These are phyloP conservation scores for Dendrolimus punctatus DNA, from an alignment of 1,140 invertebrate genomes.

Conservation along the genomic window DNA sequence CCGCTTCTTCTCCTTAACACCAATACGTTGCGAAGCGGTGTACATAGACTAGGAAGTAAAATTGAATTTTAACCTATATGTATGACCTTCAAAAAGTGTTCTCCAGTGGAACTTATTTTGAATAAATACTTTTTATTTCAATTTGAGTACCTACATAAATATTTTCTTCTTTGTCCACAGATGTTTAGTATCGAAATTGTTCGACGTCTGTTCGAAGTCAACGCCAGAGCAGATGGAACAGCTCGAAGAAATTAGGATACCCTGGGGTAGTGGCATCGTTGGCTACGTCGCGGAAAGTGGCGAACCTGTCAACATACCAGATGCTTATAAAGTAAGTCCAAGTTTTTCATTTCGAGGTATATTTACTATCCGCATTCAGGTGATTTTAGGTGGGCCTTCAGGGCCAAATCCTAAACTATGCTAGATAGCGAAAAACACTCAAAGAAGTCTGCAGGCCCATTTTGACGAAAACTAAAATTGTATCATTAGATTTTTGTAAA, in stretches of 20 bases:
- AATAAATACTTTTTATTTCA: too few relatives aligned
- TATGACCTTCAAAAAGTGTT: too few relatives aligned
- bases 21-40: too few relatives aligned
- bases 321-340: constrained; percentile 90
- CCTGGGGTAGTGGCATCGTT: constrained; percentile 92
- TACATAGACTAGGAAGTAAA: too few relatives aligned
- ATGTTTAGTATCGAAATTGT: constrained; percentile 92
- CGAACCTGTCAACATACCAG: constrained; percentile 94
- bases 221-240: constrained; percentile 93
- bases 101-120: too few relatives aligned
- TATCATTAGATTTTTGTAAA: too few relatives aligned
- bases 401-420: too few relatives aligned
- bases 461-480: too few relatives aligned
- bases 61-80: too few relatives aligned
- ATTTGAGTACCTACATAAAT: constrained; percentile 1
- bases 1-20: too few relatives aligned
- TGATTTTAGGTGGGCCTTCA: not conserved
- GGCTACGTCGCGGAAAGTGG: constrained; percentile 95
- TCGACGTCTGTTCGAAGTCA: constrained; percentile 93
- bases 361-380: not conserved
- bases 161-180: constrained; percentile 48
- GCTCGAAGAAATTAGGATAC: constrained; percentile 92
- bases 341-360: not conserved
- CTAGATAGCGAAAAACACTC: too few relatives aligned
- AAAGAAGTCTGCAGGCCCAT: too few relatives aligned